phyloP scores from a whole-genome alignment of 1,140 invertebrate genomes.

The Aplysia californica region DNA sequence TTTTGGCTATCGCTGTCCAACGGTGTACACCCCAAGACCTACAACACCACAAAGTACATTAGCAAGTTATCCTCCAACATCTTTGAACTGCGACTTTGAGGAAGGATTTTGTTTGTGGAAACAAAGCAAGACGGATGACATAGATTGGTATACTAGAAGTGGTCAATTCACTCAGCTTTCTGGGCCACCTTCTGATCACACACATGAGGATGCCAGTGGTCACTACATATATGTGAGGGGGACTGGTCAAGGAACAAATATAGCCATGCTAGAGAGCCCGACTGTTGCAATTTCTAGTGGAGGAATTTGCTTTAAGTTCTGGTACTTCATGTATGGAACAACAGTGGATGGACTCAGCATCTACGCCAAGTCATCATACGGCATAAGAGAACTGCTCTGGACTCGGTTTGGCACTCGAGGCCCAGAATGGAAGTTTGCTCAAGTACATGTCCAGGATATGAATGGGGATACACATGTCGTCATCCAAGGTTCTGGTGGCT shows the following conservation, averaged over 20 bases:
- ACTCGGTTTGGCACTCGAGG: conserved; percentile 48
- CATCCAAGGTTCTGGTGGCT: conserved; percentile 56
- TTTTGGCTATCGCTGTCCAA: conserved; percentile 30
- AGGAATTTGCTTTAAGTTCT: conserved; percentile 73
- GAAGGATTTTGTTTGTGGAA: conserved; percentile 52
- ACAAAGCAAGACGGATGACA: conserved; percentile 51
- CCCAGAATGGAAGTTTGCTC: conserved; percentile 48
- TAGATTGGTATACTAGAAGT: conserved; percentile 57
- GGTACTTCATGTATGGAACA: conserved; percentile 80
- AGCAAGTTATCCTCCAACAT: conserved; percentile 44
- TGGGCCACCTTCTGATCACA: conserved; percentile 60
- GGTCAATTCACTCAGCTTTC: conserved; percentile 45
- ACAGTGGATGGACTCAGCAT: conserved; percentile 49
- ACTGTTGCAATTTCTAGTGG: conserved; percentile 22
- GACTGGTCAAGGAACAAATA: conserved; percentile 71
- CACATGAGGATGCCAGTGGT: conserved; percentile 35
- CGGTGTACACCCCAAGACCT: too few relatives aligned
- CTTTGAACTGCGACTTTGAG: conserved; percentile 62
- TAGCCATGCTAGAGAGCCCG: conserved; percentile 76
- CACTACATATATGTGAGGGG: conserved; percentile 53
- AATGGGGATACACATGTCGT: too few relatives aligned
- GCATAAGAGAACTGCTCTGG: conserved; percentile 42
- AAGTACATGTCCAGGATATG: conserved; percentile 32
- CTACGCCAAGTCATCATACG: conserved; percentile 27
- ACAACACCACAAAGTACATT: conserved; percentile 47